These are phyloP conservation scores for Lapara coniferarum DNA, from an alignment of 2,888 invertebrate genomes.

Conservation along the genomic window DNA sequence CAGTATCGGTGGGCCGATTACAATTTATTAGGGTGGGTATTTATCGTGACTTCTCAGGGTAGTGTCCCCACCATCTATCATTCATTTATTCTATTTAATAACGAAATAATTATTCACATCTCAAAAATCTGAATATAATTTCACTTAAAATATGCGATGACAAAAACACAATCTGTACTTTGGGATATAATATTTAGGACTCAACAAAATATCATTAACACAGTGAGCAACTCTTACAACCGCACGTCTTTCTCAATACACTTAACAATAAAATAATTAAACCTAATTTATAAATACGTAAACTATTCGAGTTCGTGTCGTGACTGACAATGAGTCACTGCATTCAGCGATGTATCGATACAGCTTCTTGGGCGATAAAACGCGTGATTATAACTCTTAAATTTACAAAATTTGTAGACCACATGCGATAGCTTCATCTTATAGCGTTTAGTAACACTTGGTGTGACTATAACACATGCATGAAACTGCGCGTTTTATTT, in stretches of 20 bases:
- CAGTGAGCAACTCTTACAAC: slow-evolving; percentile 59
- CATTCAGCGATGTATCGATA: slow-evolving; percentile 10
- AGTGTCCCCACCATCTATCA: neutral
- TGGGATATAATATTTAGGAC: slow-evolving; percentile 39
- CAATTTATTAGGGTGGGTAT: slow-evolving; percentile 30
- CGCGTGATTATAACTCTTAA: neutral
- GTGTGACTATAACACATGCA: neutral
- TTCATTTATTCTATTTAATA: slow-evolving; percentile 2
- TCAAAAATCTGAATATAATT: slow-evolving; percentile 1
- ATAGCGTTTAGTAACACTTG: neutral
- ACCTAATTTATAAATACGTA: slow-evolving; percentile 56
- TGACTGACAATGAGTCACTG: slow-evolving; percentile 31
- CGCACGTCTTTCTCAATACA: slow-evolving; percentile 48
- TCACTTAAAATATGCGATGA: slow-evolving; percentile 19
- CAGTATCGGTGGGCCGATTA: slow-evolving; percentile 32
- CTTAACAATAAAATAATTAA: slow-evolving; percentile 46
- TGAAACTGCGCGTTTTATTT: neutral
- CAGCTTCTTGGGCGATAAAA: slow-evolving; percentile 7
- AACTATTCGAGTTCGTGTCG: slow-evolving; percentile 71
- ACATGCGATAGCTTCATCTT: neutral
- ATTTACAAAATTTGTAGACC: neutral
- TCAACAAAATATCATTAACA: slow-evolving; percentile 37
- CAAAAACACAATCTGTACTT: slow-evolving; percentile 39
- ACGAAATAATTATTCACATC: neutral
- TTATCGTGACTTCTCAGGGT: neutral